Percentiles rank a stretch among this genome's conserved stretches.
Conservation (phyloP, 2,797 vertebrate genomes). For the Serranus cabrilla region DNA sequence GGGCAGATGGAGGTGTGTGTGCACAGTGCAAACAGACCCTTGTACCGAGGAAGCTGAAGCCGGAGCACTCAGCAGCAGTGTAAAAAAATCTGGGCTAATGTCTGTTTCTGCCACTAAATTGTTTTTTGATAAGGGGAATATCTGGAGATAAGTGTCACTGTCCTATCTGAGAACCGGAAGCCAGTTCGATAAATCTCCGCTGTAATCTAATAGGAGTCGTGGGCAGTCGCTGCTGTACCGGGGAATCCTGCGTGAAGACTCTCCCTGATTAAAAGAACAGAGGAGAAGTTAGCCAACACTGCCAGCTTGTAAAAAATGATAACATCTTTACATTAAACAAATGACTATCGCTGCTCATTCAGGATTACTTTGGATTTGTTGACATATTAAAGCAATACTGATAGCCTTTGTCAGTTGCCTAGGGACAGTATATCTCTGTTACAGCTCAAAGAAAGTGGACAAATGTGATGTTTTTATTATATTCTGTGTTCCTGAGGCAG, state of each 20-base stretch:
- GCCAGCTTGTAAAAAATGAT: constrained; percentile 62
- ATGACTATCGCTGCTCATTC: constrained; percentile 66
- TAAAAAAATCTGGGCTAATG: constrained; percentile 76
- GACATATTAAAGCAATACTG: constrained; percentile 76
- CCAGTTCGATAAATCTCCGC: constrained; percentile 75
- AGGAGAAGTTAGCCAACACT: constrained; percentile 29
- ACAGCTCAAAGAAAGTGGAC: constrained; percentile 2
- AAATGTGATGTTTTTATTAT: neutral
- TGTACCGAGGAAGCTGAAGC: constrained; percentile 72
- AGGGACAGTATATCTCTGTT: constrained; percentile 44
- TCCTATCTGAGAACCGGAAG: constrained; percentile 80
- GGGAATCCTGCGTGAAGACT: constrained; percentile 23
- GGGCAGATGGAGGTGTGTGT: constrained; percentile 71
- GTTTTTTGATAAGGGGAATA: constrained; percentile 85
- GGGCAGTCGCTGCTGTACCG: constrained; percentile 54
- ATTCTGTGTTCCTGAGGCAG: constrained; percentile 3
- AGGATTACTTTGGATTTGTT: constrained; percentile 79
- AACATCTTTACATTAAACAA: constrained; percentile 78
- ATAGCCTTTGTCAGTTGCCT: constrained; percentile 71
- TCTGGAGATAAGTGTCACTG: constrained; percentile 81
- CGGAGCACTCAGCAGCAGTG: constrained; percentile 56
- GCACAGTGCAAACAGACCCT: constrained; percentile 83
- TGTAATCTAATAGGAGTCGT: constrained; percentile 72
- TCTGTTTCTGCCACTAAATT: constrained; percentile 80
- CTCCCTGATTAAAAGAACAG: constrained; percentile 36